Percentiles rank a stretch among this genome's conserved stretches.
Evolutionary conservation across 2,888 invertebrate genomes (phyloP).

Genomic region (Morpho achilles): DNA sequence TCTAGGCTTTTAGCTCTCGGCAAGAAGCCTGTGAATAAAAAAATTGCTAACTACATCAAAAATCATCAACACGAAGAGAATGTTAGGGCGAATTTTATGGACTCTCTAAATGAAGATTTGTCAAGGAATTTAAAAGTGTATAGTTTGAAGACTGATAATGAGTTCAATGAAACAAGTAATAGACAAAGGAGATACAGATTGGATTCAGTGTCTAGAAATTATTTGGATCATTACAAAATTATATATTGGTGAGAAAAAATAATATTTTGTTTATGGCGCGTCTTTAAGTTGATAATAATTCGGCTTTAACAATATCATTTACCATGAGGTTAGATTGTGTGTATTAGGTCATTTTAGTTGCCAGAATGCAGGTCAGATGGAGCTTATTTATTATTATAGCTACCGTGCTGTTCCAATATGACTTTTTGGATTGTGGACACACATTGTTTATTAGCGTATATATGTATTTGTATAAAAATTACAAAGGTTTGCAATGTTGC

Average conservation of each 20-base stretch:
- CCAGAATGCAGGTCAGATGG: too few species aligned
- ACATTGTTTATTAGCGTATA: too few species aligned
- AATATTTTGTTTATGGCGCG: too few species aligned
- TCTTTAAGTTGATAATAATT: too few species aligned
- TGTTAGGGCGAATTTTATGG: conserved; percentile 51
- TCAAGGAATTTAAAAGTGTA: conserved; percentile 58
- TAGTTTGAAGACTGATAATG: conserved; percentile 37
- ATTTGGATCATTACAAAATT: conserved; percentile 31
- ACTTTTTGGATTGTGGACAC: too few species aligned
- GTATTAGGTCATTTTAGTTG: too few species aligned
- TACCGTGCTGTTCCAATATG: too few species aligned
- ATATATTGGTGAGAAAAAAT: conserved; percentile 2
- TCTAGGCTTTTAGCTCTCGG: conserved; percentile 52
- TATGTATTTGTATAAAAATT: too few species aligned
- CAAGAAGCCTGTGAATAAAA: conserved; percentile 58
- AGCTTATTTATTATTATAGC: too few species aligned
- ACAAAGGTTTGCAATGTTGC: too few species aligned
- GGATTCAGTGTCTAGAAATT: conserved; percentile 7
- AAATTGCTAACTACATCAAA: conserved; percentile 55
- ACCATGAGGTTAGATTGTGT: too few species aligned
- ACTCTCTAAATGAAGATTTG: conserved; percentile 58
- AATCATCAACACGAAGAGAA: conserved; percentile 42
- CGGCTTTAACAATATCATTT: too few species aligned
- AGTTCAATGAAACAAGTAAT: conserved; percentile 15
- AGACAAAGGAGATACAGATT: conserved; percentile 2